phyloP scores from a whole-genome alignment of 2,797 vertebrate species.

The Clamator glandarius region DNA sequence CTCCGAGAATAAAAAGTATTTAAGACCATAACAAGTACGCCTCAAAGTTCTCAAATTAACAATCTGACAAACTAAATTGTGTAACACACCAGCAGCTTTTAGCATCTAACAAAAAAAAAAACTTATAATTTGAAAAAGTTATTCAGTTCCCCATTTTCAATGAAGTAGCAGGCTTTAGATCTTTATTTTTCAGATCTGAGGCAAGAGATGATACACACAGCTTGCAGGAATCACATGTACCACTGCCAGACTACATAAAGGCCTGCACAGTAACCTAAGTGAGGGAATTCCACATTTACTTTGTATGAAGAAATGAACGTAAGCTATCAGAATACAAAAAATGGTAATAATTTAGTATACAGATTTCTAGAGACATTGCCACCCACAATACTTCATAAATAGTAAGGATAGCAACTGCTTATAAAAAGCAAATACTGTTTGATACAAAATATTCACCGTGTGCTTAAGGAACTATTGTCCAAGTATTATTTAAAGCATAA shows the following conservation, averaged over 20 bases:
- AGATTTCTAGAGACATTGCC: neutral
- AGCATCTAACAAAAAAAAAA: too few species aligned
- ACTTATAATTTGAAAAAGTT: neutral
- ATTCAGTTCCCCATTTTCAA: neutral
- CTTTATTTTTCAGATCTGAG: neutral
- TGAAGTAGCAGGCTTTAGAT: neutral
- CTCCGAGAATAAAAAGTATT: neutral
- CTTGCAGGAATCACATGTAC: slow-evolving; percentile 21
- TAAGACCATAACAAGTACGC: rapidly evolving
- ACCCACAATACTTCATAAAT: neutral
- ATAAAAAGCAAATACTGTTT: neutral
- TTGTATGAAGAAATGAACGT: neutral
- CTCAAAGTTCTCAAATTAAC: neutral
- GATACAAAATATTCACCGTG: neutral
- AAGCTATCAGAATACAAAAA: neutral
- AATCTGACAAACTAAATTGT: neutral
- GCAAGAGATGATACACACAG: slow-evolving; percentile 44
- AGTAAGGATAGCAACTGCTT: neutral
- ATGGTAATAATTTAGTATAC: neutral
- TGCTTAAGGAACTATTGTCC: neutral
- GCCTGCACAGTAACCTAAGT: neutral
- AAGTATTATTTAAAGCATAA: neutral
- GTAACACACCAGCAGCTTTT: neutral
- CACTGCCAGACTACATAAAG: neutral
- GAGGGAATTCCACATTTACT: neutral